Evolutionary conservation across 2,797 vertebrate genomes (phyloP), one percentile per base, ranked within the genome.

Genomic region (Lagocephalus sceleratus): DNA sequence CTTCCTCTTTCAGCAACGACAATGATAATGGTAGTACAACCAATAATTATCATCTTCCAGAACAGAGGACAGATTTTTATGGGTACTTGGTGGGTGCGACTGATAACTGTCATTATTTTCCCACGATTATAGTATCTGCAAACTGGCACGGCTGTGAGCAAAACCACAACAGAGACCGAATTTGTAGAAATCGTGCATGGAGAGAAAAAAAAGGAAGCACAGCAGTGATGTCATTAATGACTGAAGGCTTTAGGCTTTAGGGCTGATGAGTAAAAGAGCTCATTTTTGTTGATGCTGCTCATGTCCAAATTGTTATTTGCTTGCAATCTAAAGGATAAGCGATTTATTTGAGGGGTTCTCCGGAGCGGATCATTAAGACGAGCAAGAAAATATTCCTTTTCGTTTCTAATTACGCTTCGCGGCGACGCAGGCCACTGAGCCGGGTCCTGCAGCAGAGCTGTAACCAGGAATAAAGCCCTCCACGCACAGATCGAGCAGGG

Each of bases 31-130:
- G 85, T 67, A 82, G 89, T 89, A 90, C 87, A 90, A 89, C 89
- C 87, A 86, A 88, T 89, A 91, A 90, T 91, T 91, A 91, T 91
- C 88, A 90, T 88, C 86, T 88, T 90, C 87, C 87, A 89, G 87
- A 87, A 88, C 85, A 82, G 83, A 88, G 81, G 82, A 90, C 85
- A 85, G 79, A 88, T 90, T 91, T 87, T 89, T 90, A 87, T 87
- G 86, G 84, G 84, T 79, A 88, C 88, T 88, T 87, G 84, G 85
- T 89, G 87, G 83, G 79, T 86, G 86, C 84, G 86, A 88, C 85
- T 90, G 87, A 90, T 90, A 89, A 89, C 88, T 90, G 88, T 89
- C 86, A 88, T 89, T 90, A 91, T 88, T 90, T 88, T 87, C 81
- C 78, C 82, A 85, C 86, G 86, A 90, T 91, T 89, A 86, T 86